Evolutionary conservation across 2,888 invertebrate genomes (phyloP).

Genomic region (Campoplex capitator): DNA sequence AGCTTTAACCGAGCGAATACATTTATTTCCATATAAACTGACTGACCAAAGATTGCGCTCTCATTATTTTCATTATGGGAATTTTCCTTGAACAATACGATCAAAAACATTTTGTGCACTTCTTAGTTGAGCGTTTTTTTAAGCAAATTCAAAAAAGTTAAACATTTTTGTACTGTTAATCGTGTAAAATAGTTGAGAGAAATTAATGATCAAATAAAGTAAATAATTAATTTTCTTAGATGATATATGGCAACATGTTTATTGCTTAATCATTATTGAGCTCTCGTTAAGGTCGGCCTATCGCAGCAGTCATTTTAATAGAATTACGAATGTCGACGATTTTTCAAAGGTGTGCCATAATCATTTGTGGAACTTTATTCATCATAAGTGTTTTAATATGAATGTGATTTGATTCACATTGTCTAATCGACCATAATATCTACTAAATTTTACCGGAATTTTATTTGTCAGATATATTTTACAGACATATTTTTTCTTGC

Average conservation of each 20-base stretch:
- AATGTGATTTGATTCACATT: too few relatives aligned
- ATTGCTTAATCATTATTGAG: background rate
- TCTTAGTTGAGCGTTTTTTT: background rate
- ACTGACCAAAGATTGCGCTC: background rate
- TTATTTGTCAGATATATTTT: too few relatives aligned
- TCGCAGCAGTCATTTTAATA: too few relatives aligned
- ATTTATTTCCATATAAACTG: background rate
- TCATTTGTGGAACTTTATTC: too few relatives aligned
- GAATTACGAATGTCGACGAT: too few relatives aligned
- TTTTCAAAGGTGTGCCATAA: too few relatives aligned
- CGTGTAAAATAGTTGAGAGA: background rate
- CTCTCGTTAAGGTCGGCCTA: background rate
- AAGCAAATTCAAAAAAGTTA: background rate
- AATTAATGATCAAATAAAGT: background rate
- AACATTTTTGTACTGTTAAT: conserved; percentile 7
- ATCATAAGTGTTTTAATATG: too few relatives aligned
- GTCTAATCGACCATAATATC: too few relatives aligned
- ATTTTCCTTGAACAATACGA: background rate
- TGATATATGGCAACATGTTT: background rate
- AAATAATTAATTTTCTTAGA: background rate
- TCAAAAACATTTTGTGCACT: background rate
- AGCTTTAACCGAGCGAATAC: background rate
- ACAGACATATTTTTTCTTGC: too few relatives aligned
- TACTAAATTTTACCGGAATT: too few relatives aligned
- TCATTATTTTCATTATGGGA: background rate